Evolutionary conservation across 2,888 invertebrate species (phyloP).

Genomic region (Pristionchus maxplancki): DNA sequence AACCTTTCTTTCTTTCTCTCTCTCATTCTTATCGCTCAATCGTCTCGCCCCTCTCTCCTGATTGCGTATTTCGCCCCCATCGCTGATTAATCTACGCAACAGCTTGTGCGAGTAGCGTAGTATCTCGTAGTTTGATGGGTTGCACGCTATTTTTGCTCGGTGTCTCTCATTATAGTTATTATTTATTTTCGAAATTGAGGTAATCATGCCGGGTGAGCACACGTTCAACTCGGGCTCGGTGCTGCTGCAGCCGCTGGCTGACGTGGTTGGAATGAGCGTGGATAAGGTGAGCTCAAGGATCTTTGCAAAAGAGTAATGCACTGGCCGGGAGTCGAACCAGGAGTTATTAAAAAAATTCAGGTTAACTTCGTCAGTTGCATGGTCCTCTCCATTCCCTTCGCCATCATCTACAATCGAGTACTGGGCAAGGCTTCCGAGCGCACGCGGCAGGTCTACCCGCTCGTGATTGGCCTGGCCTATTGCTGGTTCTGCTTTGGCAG

Average conservation of each 20-base stretch:
- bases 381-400: constrained; percentile 64
- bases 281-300: constrained; percentile 68
- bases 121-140: neutral
- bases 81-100: neutral
- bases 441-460: constrained; percentile 59
- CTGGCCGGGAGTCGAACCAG: neutral
- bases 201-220: constrained; percentile 72
- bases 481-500: constrained; percentile 65
- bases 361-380: constrained; percentile 71
- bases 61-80: neutral
- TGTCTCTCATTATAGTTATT: neutral
- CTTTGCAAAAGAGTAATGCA: neutral
- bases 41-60: neutral
- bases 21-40: neutral
- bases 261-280: constrained; percentile 65
- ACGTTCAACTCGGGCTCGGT: constrained; percentile 74
- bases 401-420: constrained; percentile 50
- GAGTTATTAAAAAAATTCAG: constrained; percentile 61
- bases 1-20: neutral
- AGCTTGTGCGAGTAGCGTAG: neutral
- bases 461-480: constrained; percentile 67
- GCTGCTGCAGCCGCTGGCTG: constrained; percentile 69
- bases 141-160: no score
- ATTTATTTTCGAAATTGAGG: neutral
- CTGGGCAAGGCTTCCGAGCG: neutral